Evolutionary conservation across 2,113 vertebrate species (phyloP).

Genomic region (Blennius ocellaris): DNA sequence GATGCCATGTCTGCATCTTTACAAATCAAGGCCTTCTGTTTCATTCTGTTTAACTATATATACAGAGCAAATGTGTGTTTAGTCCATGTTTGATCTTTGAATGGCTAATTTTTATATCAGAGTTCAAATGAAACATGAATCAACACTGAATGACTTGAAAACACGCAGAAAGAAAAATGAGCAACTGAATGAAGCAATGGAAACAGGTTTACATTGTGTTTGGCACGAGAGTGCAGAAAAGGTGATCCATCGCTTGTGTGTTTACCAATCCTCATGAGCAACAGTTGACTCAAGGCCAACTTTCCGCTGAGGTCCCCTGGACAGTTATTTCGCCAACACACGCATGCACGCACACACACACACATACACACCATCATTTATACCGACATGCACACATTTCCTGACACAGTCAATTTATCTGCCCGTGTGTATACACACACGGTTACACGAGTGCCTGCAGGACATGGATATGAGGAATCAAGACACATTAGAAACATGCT

Average conservation of each 20-base stretch:
- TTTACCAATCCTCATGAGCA: conserved; percentile 72
- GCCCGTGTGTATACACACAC: conserved; percentile 15
- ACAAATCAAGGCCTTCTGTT: conserved; percentile 6
- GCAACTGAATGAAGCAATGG: conserved; percentile 52
- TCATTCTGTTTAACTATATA: background rate
- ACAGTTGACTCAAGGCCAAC: conserved; percentile 57
- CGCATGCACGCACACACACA: conserved; percentile 31
- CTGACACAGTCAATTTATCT: conserved; percentile 37
- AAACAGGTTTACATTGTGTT: conserved; percentile 70
- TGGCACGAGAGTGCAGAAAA: conserved; percentile 65
- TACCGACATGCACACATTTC: conserved; percentile 36
- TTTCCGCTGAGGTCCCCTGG: conserved; percentile 69
- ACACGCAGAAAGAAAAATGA: conserved; percentile 1
- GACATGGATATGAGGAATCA: conserved; percentile 6
- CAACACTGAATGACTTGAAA: conserved; percentile 8
- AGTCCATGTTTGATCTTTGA: background rate
- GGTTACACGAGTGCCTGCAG: conserved; percentile 14
- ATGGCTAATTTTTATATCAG: background rate
- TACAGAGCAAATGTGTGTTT: conserved; percentile 6
- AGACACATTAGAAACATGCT: conserved; percentile 17
- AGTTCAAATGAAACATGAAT: conserved; percentile 1
- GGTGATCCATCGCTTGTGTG: conserved; percentile 59
- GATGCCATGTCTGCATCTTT: background rate
- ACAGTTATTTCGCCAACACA: conserved; percentile 24
- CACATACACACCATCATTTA: conserved; percentile 31